Conservation (phyloP, 23 tunicate genomes). For the Ascidia mentula region DNA sequence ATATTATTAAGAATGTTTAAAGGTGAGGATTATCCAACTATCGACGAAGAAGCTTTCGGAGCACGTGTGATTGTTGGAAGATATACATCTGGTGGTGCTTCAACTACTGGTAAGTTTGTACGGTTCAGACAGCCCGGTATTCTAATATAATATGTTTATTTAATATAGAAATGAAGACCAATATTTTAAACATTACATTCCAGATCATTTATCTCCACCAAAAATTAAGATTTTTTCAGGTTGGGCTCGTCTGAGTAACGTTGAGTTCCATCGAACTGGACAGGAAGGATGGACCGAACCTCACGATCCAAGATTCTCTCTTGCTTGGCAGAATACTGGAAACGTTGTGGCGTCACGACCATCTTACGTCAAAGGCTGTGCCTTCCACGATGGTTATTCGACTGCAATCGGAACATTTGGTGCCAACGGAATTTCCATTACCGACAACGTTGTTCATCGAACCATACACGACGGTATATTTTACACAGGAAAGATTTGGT, state of each 20-base stretch:
- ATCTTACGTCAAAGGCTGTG: conserved; percentile 36
- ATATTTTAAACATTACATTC: neutral
- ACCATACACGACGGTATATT: conserved; percentile 79
- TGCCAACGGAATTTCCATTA: conserved; percentile 45
- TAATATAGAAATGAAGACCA: neutral
- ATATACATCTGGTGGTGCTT: neutral
- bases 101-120: neutral
- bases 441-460: conserved; percentile 60
- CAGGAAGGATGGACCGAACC: conserved; percentile 93
- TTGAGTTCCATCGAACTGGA: conserved; percentile 80
- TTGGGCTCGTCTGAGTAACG: conserved; percentile 75
- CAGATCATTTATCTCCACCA: neutral
- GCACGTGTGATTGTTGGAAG: conserved; percentile 69
- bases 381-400: conserved; percentile 76
- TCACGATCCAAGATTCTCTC: conserved; percentile 73
- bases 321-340: conserved; percentile 72
- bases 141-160: too few species aligned
- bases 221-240: conserved; percentile 29
- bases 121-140: too few species aligned
- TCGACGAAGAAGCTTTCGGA: conserved; percentile 71
- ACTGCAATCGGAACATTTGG: conserved; percentile 86
- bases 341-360: conserved; percentile 31
- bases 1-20: neutral
- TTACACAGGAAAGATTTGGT: too few species aligned
- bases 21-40: conserved; percentile 47